These are phyloP conservation scores for Hedya salicella DNA, from an alignment of 2,888 invertebrate species.

Conservation along the genomic window DNA sequence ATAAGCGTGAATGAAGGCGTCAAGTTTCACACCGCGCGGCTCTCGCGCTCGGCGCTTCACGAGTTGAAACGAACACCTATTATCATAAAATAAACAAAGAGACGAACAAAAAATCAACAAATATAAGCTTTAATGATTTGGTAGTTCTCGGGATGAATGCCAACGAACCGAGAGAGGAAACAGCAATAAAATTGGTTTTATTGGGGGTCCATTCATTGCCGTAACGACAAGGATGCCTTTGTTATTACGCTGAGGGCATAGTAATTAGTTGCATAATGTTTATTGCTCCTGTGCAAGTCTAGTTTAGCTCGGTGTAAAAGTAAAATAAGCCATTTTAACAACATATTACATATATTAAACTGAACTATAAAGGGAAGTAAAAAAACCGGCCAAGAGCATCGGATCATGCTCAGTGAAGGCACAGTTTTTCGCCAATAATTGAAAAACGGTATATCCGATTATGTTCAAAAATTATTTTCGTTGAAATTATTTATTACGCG, in stretches of 20 bases:
- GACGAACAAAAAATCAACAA: slow-evolving; percentile 77
- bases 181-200: slow-evolving; percentile 79
- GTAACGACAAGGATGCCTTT: slow-evolving; percentile 52
- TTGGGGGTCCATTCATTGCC: slow-evolving; percentile 67
- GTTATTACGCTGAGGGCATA: slow-evolving; percentile 58
- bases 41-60: slow-evolving; percentile 67
- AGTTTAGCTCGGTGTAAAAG: background rate
- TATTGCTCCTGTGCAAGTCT: background rate
- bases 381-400: no score
- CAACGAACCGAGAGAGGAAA: slow-evolving; percentile 77
- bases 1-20: slow-evolving; percentile 80
- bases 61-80: slow-evolving; percentile 80
- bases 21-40: slow-evolving; percentile 82
- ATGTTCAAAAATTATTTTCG: no score
- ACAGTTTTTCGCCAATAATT: no score
- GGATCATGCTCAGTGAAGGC: no score
- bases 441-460: no score
- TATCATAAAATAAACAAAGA: slow-evolving; percentile 84
- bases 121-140: slow-evolving; percentile 80
- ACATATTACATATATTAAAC: no score
- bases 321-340: background rate
- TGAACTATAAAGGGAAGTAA: no score
- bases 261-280: slow-evolving; percentile 58
- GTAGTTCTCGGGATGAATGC: slow-evolving; percentile 79
- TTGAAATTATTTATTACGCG: no score